Evolutionary conservation across 2,113 vertebrate genomes (phyloP).

Genomic region (Deroptyus accipitrinus): DNA sequence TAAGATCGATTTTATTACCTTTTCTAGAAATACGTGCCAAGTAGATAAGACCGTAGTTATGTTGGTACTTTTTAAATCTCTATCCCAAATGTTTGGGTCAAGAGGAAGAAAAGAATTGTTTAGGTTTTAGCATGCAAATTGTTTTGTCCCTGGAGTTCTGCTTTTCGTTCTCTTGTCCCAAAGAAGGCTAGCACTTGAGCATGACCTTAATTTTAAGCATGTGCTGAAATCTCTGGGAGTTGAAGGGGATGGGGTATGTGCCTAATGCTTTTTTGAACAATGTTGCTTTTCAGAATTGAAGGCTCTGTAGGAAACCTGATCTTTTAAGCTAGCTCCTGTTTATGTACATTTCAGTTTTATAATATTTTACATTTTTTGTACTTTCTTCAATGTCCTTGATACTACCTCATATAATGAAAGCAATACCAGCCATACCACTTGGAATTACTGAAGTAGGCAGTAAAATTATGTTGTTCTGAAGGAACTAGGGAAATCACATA

Average conservation of each 20-base stretch:
- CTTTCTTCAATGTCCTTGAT: constrained; percentile 6
- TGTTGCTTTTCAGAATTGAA: constrained; percentile 33
- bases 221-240: not conserved
- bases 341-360: constrained; percentile 34
- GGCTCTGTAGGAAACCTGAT: constrained; percentile 18
- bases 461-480: not conserved
- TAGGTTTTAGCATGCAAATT: not conserved
- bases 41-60: not conserved
- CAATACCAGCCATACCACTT: constrained; percentile 1
- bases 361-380: constrained; percentile 16
- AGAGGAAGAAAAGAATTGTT: not conserved
- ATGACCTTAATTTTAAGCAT: constrained; percentile 9
- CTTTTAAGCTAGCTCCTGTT: constrained; percentile 42
- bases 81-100: not conserved
- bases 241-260: not conserved
- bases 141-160: not conserved
- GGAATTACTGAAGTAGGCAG: constrained; percentile 24
- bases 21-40: not conserved
- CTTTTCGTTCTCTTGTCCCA: not conserved
- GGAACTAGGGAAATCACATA: not conserved
- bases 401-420: constrained; percentile 20
- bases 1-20: not conserved
- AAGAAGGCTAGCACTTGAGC: not conserved
- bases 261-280: constrained; percentile 25
- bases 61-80: not conserved